phyloP scores from a whole-genome alignment of 2,113 vertebrate genomes.

The Nothobranchius kuhntae region DNA sequence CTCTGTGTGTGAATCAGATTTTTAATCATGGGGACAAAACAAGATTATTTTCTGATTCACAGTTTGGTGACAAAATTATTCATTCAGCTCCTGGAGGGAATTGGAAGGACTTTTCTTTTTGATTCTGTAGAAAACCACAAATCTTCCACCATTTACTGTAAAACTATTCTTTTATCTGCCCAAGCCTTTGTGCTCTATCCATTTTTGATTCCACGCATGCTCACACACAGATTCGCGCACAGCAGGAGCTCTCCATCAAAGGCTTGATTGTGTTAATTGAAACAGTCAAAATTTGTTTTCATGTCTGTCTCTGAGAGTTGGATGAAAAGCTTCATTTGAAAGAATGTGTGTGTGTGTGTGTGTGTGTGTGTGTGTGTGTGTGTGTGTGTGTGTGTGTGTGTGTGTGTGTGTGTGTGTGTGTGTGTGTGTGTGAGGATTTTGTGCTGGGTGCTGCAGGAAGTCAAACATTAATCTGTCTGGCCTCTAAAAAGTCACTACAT shows the following conservation, averaged over 20 bases:
- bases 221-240: neutral
- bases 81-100: neutral
- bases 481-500: too few relatives aligned
- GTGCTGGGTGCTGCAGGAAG: neutral
- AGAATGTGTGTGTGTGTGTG: neutral
- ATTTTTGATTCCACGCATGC: neutral
- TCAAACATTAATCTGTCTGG: neutral
- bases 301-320: neutral
- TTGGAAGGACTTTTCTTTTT: neutral
- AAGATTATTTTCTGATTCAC: neutral
- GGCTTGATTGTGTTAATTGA: conserved; percentile 6
- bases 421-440: neutral
- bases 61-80: neutral
- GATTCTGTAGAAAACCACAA: neutral
- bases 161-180: neutral
- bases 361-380: neutral
- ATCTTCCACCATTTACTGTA: neutral
- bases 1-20: too few relatives aligned
- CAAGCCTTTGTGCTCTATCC: neutral
- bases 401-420: neutral
- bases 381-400: neutral
- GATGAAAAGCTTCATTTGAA: neutral
- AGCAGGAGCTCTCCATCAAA: conserved; percentile 10
- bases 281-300: conserved; percentile 18
- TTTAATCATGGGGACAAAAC: too few relatives aligned